Evolutionary conservation across 2,888 invertebrate species (phyloP).

Genomic region (Eilema caniola): DNA sequence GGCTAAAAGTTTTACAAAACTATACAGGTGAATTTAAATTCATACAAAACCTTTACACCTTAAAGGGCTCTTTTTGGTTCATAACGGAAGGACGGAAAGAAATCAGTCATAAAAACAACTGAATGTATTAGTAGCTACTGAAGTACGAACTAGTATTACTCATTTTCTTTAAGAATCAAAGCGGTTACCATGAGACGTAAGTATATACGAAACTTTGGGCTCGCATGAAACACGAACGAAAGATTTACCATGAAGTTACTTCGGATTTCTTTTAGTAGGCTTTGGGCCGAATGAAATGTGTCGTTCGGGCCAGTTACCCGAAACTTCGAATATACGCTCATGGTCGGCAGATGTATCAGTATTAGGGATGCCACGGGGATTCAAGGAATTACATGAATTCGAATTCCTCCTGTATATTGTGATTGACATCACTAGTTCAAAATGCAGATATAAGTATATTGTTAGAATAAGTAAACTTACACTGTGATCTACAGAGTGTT

Average conservation of each 20-base stretch:
- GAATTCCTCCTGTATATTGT: background rate
- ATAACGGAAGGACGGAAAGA: background rate
- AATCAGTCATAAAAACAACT: background rate
- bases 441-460: background rate
- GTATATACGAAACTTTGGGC: too few relatives aligned
- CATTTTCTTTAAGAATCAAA: too few relatives aligned
- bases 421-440: background rate
- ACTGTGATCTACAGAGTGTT: background rate
- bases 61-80: background rate
- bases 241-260: background rate
- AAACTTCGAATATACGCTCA: background rate
- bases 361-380: background rate
- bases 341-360: background rate
- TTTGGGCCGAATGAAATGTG: too few relatives aligned
- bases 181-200: too few relatives aligned
- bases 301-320: too few relatives aligned
- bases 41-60: background rate
- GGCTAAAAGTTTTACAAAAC: background rate
- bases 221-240: too few relatives aligned
- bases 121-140: background rate
- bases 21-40: background rate
- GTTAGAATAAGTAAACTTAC: background rate
- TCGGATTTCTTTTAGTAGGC: background rate
- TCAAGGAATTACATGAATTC: background rate
- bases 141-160: background rate